A percentile compares a stretch with the other conserved stretches of the same genome.
Conservation (phyloP, 2,888 invertebrate species). For the Sminthurides aquaticus region DNA sequence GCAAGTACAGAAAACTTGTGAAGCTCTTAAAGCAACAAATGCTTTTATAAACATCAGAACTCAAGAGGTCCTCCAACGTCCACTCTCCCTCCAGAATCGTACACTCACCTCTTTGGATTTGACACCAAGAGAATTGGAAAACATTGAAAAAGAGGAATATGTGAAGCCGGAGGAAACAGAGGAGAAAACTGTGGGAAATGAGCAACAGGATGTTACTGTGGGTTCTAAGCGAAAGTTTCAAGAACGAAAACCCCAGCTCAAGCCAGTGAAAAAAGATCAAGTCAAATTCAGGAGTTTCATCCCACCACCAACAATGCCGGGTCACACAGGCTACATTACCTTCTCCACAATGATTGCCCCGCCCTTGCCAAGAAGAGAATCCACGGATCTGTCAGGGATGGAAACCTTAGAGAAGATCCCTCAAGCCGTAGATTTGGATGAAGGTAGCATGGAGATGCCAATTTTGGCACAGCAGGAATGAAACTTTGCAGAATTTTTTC, state of each 20-base stretch:
- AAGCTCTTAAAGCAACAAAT: slow-evolving; percentile 56
- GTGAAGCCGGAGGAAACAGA: neutral
- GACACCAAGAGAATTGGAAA: slow-evolving; percentile 18
- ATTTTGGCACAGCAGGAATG: too few species aligned
- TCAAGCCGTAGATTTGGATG: too few species aligned
- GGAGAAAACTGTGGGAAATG: neutral
- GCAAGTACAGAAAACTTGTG: slow-evolving; percentile 87
- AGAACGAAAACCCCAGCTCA: slow-evolving; percentile 17
- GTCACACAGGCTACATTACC: slow-evolving; percentile 94
- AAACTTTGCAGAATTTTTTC: too few species aligned
- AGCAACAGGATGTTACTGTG: neutral
- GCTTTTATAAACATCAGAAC: slow-evolving; percentile 81
- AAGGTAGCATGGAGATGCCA: too few species aligned
- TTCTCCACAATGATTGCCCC: slow-evolving; percentile 60
- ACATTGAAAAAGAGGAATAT: neutral
- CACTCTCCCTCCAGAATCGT: slow-evolving; percentile 63
- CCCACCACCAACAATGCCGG: slow-evolving; percentile 67
- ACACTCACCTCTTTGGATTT: slow-evolving; percentile 45
- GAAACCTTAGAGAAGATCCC: too few species aligned
- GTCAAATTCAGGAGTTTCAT: slow-evolving; percentile 59
- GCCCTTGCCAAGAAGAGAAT: neutral
- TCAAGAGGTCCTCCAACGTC: slow-evolving; percentile 76
- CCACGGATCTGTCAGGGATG: too few species aligned
- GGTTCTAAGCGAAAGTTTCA: slow-evolving; percentile 2
- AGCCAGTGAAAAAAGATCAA: slow-evolving; percentile 36